A percentile compares a stretch with the other conserved stretches of the same genome.
These are phyloP conservation scores for Gopherus flavomarginatus DNA, from an alignment of 2,113 vertebrate genomes.

Conservation along the genomic window DNA sequence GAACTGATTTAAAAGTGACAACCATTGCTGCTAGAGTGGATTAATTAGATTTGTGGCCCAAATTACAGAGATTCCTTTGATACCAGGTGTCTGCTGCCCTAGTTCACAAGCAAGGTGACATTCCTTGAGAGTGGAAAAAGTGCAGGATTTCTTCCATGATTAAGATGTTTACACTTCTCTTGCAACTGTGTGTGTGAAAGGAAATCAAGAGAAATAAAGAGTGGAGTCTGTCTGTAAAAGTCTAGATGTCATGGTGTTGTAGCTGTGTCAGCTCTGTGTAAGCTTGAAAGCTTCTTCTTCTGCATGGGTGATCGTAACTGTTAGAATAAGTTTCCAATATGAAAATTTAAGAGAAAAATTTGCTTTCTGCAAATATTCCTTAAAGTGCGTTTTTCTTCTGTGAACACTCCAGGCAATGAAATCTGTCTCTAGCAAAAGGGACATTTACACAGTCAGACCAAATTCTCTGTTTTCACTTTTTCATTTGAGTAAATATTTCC, in stretches of 20 bases:
- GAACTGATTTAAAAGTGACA: no score
- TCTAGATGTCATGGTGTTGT: neutral
- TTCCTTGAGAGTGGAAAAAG: neutral
- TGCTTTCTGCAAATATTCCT: neutral
- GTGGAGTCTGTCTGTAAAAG: neutral
- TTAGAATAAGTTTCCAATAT: rapidly evolving
- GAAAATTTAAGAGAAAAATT: rapidly evolving
- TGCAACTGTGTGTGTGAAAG: neutral
- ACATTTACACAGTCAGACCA: neutral
- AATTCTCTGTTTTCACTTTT: neutral
- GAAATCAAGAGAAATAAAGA: neutral
- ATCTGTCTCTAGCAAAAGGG: neutral
- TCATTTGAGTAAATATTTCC: neutral
- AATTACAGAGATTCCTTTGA: neutral
- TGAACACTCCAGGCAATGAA: neutral
- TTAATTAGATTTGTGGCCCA: no score
- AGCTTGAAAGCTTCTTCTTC: neutral
- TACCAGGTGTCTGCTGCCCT: neutral
- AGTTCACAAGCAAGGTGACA: neutral
- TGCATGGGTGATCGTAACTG: neutral
- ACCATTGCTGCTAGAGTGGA: neutral
- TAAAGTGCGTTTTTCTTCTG: rapidly evolving
- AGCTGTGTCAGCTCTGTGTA: neutral
- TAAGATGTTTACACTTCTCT: neutral
- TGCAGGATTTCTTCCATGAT: neutral